Conservation (phyloP, 2,113 vertebrate species). For the Oceanodroma tethys region DNA sequence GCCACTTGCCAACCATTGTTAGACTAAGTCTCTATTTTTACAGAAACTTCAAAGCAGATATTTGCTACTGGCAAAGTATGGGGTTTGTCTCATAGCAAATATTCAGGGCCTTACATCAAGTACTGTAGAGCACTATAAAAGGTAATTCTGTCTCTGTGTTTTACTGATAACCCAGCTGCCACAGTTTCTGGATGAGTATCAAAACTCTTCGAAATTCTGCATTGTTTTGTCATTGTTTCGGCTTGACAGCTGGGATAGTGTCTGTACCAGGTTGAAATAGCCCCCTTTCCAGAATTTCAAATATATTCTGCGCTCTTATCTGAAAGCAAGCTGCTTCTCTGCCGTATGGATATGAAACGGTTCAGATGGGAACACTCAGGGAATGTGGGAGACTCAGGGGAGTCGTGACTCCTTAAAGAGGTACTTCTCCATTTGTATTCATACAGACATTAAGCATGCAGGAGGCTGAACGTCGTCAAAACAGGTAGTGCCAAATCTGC, state of each 20-base stretch:
- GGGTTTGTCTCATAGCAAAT: background rate
- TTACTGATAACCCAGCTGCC: slow-evolving; percentile 41
- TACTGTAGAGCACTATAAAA: background rate
- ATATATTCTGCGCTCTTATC: background rate
- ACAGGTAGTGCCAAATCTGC: background rate
- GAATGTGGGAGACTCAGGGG: background rate
- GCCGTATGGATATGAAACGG: background rate
- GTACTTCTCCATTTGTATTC: background rate
- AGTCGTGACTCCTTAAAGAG: background rate
- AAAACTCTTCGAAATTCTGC: background rate
- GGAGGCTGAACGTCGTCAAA: background rate
- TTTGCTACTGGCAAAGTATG: background rate
- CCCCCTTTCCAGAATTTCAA: background rate
- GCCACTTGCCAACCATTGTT: background rate
- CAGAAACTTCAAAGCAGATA: slow-evolving; percentile 29
- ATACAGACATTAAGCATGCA: background rate
- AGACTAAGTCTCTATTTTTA: slow-evolving; percentile 7
- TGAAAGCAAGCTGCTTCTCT: background rate
- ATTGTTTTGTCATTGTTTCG: background rate
- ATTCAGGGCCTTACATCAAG: background rate
- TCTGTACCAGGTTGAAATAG: background rate
- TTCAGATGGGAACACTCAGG: background rate
- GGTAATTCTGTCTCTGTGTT: background rate
- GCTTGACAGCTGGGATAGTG: background rate
- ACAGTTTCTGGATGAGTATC: slow-evolving; percentile 21